phyloP scores from a whole-genome alignment of 2,888 invertebrate genomes.

The Vanessa cardui region DNA sequence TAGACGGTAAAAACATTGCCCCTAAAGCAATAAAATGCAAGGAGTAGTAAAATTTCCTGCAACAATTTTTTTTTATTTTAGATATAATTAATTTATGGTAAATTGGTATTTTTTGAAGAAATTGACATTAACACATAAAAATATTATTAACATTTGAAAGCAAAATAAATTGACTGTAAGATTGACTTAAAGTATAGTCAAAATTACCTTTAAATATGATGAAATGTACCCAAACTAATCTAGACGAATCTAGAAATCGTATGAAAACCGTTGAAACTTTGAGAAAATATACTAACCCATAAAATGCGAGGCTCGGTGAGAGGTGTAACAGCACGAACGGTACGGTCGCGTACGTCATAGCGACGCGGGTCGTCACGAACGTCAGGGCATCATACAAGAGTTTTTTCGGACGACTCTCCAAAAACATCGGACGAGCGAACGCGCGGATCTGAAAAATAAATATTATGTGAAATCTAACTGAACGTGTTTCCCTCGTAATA shows the following conservation, averaged over 20 bases:
- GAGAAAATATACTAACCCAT: conserved; percentile 81
- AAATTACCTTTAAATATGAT: too few species aligned
- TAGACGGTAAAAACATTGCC: conserved; percentile 68
- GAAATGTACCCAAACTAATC: too few species aligned
- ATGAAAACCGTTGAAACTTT: background rate
- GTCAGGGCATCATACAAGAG: conserved; percentile 92
- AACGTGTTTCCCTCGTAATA: too few species aligned
- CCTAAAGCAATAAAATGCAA: conserved; percentile 77
- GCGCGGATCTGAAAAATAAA: conserved; percentile 86
- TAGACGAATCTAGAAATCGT: background rate
- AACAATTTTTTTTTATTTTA: conserved; percentile 43
- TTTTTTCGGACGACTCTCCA: conserved; percentile 85
- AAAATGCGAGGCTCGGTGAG: conserved; percentile 88
- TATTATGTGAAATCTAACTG: background rate
- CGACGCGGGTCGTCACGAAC: conserved; percentile 90
- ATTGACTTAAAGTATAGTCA: too few species aligned
- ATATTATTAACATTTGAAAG: background rate
- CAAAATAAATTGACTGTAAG: background rate
- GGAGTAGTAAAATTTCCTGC: conserved; percentile 82
- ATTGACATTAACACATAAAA: too few species aligned
- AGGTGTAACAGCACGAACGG: conserved; percentile 96
- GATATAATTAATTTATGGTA: too few species aligned
- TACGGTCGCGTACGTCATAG: conserved; percentile 94
- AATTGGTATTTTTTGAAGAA: too few species aligned
- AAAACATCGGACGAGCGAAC: conserved; percentile 90